Conservation (phyloP, 2,113 vertebrate species). For the Sigmodon hispidus region DNA sequence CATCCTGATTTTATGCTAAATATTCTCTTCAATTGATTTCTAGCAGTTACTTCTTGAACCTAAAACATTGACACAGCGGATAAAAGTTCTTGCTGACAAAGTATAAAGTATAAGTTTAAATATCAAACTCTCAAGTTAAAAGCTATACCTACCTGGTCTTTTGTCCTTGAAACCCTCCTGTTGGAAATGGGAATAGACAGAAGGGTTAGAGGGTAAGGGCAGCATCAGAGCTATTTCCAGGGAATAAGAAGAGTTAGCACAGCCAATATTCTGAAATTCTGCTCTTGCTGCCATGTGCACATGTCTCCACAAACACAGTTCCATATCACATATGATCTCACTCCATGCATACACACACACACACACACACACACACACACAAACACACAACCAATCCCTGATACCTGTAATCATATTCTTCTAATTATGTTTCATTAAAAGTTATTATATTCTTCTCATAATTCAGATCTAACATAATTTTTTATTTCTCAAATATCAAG, state of each 20-base stretch:
- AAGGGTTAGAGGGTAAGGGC: background rate
- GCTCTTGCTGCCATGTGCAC: background rate
- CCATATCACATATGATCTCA: background rate
- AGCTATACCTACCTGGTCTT: background rate
- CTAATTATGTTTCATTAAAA: background rate
- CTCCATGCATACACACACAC: background rate
- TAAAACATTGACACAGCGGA: too few relatives aligned
- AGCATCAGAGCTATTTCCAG: too few relatives aligned
- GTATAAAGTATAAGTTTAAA: background rate
- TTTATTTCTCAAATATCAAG: background rate
- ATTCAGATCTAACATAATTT: background rate
- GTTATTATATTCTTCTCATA: fast-evolving
- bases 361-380: background rate
- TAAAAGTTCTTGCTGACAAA: too few relatives aligned
- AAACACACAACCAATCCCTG: background rate
- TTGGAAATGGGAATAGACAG: background rate
- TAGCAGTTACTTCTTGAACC: background rate
- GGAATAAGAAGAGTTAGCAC: too few relatives aligned
- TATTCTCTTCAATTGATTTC: background rate
- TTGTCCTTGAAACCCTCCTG: too few relatives aligned
- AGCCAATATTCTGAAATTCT: background rate
- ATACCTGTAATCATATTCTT: background rate
- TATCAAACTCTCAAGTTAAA: background rate
- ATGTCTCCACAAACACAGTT: fast-evolving
- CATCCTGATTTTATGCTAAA: background rate